These are phyloP conservation scores for Meiosimyza decipiens DNA, from an alignment of 2,888 invertebrate genomes.

Conservation along the genomic window DNA sequence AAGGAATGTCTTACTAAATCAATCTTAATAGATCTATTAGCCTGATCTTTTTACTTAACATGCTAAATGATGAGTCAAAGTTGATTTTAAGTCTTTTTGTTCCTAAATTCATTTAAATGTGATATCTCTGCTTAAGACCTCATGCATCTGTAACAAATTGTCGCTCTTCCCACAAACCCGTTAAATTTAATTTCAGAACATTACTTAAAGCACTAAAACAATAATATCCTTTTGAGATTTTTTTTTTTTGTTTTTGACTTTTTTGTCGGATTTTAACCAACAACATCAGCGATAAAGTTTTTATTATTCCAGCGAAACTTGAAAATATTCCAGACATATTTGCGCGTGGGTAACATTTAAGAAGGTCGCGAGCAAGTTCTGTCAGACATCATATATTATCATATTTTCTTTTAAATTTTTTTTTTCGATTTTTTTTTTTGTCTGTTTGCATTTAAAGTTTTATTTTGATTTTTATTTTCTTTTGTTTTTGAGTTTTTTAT, in stretches of 20 bases:
- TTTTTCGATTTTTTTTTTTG: background rate
- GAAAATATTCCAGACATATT: constrained; percentile 9
- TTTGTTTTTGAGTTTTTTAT: background rate
- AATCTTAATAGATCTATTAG: no score
- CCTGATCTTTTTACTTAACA: no score
- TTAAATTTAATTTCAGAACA: background rate
- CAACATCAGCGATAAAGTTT: background rate
- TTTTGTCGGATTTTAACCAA: background rate
- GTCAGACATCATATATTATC: constrained; percentile 20
- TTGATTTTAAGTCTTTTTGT: no score
- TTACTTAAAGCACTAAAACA: background rate
- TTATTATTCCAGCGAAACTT: constrained; percentile 9
- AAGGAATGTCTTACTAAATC: no score
- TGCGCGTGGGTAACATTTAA: constrained; percentile 18
- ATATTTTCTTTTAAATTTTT: constrained; percentile 1
- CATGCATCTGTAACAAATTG: no score
- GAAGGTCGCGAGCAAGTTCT: constrained; percentile 20
- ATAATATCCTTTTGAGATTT: constrained; percentile 10
- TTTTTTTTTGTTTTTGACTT: background rate
- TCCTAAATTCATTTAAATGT: no score
- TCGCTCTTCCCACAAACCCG: background rate
- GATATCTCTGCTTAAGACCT: no score
- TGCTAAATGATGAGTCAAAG: no score
- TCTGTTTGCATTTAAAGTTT: no score
- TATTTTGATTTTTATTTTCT: no score